phyloP scores from a whole-genome alignment of 2,113 vertebrate genomes.

The Atrichornis clamosus region DNA sequence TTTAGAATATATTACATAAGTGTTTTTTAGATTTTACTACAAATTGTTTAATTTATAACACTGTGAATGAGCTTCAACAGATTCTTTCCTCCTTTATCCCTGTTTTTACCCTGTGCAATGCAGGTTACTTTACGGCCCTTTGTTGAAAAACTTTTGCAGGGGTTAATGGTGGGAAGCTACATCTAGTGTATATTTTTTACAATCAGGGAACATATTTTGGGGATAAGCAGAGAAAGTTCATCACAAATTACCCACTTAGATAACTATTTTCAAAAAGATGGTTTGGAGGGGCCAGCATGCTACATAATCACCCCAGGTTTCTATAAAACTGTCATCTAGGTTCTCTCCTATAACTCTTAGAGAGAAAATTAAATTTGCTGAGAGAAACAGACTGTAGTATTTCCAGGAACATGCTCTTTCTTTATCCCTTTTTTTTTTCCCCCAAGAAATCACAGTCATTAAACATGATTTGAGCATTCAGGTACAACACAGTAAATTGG shows the following conservation, averaged over 20 bases:
- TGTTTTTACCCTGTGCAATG: not conserved
- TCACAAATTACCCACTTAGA: not conserved
- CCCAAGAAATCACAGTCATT: constrained; percentile 27
- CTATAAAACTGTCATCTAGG: not conserved
- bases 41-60: not conserved
- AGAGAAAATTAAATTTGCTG: constrained; percentile 21
- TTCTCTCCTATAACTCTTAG: not conserved
- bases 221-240: not conserved
- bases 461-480: constrained; percentile 41
- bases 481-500: not conserved
- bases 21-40: not conserved
- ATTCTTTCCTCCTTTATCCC: not conserved
- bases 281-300: not conserved
- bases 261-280: not conserved
- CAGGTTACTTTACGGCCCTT: not conserved
- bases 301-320: not conserved
- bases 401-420: not conserved
- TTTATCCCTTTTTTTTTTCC: not conserved
- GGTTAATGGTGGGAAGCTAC: not conserved
- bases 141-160: not conserved
- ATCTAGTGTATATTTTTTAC: not conserved
- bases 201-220: not conserved
- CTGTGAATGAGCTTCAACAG: not conserved
- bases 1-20: not conserved
- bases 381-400: constrained; percentile 9